Evolutionary conservation across 1,140 invertebrate species (phyloP).

Genomic region (Lineus longissimus): DNA sequence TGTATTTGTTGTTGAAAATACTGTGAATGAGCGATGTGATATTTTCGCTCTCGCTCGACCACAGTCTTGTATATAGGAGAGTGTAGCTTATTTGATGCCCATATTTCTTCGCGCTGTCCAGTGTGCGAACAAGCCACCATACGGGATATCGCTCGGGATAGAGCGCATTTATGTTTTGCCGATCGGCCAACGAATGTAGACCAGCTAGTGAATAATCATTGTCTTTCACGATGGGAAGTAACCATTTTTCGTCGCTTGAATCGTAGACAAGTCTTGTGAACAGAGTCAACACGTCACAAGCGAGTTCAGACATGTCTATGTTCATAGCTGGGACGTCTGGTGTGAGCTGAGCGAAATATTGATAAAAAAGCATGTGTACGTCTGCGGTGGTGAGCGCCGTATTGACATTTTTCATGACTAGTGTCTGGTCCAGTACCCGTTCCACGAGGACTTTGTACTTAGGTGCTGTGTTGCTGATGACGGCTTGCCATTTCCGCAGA

Average conservation of each 20-base stretch:
- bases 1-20: background rate
- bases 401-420: slow-evolving; percentile 6
- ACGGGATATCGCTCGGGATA: background rate
- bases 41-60: background rate
- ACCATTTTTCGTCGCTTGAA: slow-evolving; percentile 7
- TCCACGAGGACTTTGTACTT: background rate
- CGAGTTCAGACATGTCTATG: slow-evolving; percentile 3
- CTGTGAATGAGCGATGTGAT: background rate
- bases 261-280: slow-evolving; percentile 3
- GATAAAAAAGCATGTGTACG: background rate
- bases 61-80: background rate
- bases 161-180: background rate
- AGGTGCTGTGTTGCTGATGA: background rate
- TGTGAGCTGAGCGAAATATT: background rate
- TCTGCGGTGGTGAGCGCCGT: background rate
- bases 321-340: background rate
- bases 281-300: slow-evolving; percentile 2
- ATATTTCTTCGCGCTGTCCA: background rate
- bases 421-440: slow-evolving; percentile 2
- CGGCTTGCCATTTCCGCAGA: slow-evolving; percentile 3
- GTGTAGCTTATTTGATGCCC: background rate
- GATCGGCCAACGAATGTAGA: background rate
- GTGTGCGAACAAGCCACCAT: background rate
- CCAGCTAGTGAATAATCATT: background rate
- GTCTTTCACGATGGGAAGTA: slow-evolving; percentile 5